Conservation (phyloP, 2,113 vertebrate genomes). For the Sphaerodactylus townsendi region DNA sequence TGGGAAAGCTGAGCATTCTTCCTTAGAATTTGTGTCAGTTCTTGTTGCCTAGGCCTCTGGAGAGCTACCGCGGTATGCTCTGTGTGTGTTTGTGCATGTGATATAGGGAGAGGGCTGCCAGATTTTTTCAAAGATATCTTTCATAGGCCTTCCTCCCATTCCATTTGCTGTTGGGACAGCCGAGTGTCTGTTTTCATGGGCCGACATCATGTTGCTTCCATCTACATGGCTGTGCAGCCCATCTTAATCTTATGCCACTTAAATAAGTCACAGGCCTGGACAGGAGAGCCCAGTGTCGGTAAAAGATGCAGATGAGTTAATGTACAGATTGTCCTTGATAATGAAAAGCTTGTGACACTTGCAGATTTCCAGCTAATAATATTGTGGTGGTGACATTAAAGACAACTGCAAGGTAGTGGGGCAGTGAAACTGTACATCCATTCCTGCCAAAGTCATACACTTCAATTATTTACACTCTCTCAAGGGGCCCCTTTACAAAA, state of each 20-base stretch:
- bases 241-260: not conserved
- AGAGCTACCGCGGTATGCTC: too few species aligned
- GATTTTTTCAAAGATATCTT: not conserved
- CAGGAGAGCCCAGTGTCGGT: not conserved
- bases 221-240: not conserved
- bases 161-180: not conserved
- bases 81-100: too few species aligned
- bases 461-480: conserved; percentile 15
- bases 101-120: not conserved
- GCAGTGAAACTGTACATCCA: not conserved
- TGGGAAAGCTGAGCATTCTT: not conserved
- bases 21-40: not conserved
- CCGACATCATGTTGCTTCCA: not conserved
- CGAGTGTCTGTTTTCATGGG: not conserved
- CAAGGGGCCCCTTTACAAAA: conserved; percentile 16
- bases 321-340: not conserved
- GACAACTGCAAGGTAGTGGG: not conserved
- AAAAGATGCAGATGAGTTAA: not conserved
- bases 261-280: not conserved
- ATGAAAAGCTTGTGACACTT: not conserved
- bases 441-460: not conserved
- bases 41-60: too few species aligned
- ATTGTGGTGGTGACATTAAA: not conserved
- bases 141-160: not conserved
- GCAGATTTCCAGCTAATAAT: not conserved